These are phyloP conservation scores for Myripristis murdjan DNA, from an alignment of 2,797 vertebrate species.

Conservation along the genomic window DNA sequence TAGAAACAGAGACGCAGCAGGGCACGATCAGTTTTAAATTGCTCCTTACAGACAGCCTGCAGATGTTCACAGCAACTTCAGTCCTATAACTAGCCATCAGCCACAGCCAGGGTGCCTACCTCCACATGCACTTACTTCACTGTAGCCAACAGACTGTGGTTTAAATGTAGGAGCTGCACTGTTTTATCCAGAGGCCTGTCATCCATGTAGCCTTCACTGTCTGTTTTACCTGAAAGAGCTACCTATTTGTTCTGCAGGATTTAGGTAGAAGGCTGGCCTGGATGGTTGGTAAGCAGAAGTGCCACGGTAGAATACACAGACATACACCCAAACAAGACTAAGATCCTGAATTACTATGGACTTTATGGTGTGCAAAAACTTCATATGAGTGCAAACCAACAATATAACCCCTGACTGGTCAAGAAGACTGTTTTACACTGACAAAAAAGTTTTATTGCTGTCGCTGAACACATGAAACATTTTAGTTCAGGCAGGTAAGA, in stretches of 20 bases:
- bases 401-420: too few species aligned
- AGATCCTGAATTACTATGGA: too few species aligned
- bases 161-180: constrained; percentile 10
- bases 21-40: constrained; percentile 68
- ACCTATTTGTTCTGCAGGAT: neutral
- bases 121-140: neutral
- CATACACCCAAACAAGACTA: too few species aligned
- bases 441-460: too few species aligned
- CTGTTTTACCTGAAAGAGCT: neutral
- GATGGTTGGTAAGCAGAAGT: too few species aligned
- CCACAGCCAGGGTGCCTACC: constrained; percentile 20
- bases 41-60: constrained; percentile 70
- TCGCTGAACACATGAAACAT: too few species aligned
- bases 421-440: too few species aligned
- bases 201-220: neutral
- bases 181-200: constrained; percentile 4
- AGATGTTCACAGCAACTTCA: constrained; percentile 70
- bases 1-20: constrained; percentile 56
- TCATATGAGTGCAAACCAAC: too few species aligned
- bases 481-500: too few species aligned
- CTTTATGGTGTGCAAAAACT: too few species aligned
- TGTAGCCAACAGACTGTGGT: neutral
- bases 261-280: too few species aligned
- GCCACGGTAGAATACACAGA: too few species aligned
- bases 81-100: constrained; percentile 49